These are phyloP conservation scores for Eupithecia tripunctaria DNA, from an alignment of 2,888 invertebrate genomes.

Conservation along the genomic window DNA sequence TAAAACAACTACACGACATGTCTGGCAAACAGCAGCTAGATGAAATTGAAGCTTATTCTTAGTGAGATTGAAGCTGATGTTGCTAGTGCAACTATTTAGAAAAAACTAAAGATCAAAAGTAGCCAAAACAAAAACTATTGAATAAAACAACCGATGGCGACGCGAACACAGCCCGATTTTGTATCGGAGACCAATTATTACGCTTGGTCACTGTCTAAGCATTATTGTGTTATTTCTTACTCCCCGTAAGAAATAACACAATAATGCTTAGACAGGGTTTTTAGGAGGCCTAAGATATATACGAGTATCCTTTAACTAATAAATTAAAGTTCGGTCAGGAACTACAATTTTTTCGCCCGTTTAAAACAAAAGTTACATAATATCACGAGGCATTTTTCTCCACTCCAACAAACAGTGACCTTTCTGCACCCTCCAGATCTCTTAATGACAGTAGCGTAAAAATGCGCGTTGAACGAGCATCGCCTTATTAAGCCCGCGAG, in stretches of 20 bases:
- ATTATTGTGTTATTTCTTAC: too few species aligned
- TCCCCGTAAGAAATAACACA: not conserved
- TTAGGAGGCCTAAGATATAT: not conserved
- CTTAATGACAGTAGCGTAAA: constrained; percentile 53
- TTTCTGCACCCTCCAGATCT: constrained; percentile 30
- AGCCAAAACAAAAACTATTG: not conserved
- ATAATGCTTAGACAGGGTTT: not conserved
- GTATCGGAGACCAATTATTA: not conserved
- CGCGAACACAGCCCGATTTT: not conserved
- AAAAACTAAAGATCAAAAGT: not conserved
- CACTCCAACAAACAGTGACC: constrained; percentile 10
- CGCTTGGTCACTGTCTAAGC: not conserved
- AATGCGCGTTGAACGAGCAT: constrained; percentile 71
- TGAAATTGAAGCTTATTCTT: not conserved
- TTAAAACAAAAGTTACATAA: not conserved
- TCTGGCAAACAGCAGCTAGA: not conserved
- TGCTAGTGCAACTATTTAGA: not conserved
- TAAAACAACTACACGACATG: not conserved
- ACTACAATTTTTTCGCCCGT: not conserved
- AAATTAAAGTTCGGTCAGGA: not conserved
- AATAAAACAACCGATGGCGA: not conserved
- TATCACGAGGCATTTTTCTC: constrained; percentile 23
- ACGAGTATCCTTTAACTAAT: not conserved
- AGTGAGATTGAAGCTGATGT: not conserved
- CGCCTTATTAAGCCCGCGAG: constrained; percentile 74